A percentile compares a stretch with the other conserved stretches of the same genome.
phyloP scores from a whole-genome alignment of 2,888 invertebrate genomes.

The Tenthredo distinguenda region DNA sequence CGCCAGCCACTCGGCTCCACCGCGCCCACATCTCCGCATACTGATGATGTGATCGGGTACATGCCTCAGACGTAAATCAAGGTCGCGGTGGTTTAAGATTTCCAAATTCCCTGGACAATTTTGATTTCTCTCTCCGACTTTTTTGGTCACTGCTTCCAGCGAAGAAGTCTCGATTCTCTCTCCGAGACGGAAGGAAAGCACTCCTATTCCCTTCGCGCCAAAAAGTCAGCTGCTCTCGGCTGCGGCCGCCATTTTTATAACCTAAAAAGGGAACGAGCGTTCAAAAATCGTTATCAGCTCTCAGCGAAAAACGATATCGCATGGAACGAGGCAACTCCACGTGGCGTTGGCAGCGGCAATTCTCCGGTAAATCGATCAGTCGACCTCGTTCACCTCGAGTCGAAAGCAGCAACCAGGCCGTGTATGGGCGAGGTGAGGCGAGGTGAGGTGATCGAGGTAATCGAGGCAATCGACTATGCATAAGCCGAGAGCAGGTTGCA shows the following conservation, averaged over 20 bases:
- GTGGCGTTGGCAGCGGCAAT: constrained; percentile 22
- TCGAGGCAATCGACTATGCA: constrained; percentile 49
- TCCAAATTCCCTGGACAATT: constrained; percentile 20
- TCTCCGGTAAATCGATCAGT: constrained; percentile 42
- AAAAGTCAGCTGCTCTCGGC: neutral
- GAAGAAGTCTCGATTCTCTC: neutral
- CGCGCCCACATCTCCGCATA: constrained; percentile 51
- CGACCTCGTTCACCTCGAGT: constrained; percentile 51
- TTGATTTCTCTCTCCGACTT: neutral
- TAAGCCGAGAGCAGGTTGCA: constrained; percentile 38
- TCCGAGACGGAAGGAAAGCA: neutral
- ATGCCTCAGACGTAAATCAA: constrained; percentile 35
- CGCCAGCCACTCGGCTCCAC: constrained; percentile 29
- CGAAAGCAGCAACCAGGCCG: constrained; percentile 37
- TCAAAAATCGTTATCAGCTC: neutral
- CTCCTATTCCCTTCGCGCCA: neutral
- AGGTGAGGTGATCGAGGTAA: constrained; percentile 34
- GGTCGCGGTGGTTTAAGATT: constrained; percentile 24
- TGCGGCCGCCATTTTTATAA: neutral
- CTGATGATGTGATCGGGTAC: constrained; percentile 48
- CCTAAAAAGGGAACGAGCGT: neutral
- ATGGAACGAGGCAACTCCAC: neutral
- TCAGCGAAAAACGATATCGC: neutral
- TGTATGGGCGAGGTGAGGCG: constrained; percentile 27
- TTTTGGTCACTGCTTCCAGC: neutral